Evolutionary conservation across 2,888 invertebrate genomes (phyloP).

Genomic region (Miltochrista miniata): DNA sequence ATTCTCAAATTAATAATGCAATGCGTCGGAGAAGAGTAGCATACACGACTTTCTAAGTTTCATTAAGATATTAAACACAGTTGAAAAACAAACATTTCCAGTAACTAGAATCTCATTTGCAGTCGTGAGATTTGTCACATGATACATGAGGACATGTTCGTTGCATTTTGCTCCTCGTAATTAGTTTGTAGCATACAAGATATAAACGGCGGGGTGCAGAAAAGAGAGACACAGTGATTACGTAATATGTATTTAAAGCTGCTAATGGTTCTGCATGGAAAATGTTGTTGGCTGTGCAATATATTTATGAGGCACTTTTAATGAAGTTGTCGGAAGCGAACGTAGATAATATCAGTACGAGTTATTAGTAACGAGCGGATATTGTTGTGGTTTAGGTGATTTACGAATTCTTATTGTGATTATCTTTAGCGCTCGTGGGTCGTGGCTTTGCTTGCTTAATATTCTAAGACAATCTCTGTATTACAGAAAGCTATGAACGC

Average conservation of each 20-base stretch:
- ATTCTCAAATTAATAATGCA: background rate
- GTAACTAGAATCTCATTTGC: constrained; percentile 5
- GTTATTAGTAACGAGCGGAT: constrained; percentile 13
- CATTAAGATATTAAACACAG: constrained; percentile 4
- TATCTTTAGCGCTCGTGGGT: too few relatives aligned
- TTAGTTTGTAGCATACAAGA: constrained; percentile 7
- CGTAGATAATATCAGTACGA: constrained; percentile 15
- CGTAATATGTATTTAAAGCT: constrained; percentile 24
- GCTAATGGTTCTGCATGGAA: constrained; percentile 20
- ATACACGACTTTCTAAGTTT: background rate
- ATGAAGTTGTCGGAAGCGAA: constrained; percentile 46
- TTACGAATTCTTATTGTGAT: too few relatives aligned
- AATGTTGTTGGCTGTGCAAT: constrained; percentile 24
- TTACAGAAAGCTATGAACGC: too few relatives aligned
- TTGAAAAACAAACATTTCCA: constrained; percentile 7
- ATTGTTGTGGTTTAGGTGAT: too few relatives aligned
- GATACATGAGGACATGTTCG: background rate
- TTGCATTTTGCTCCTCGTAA: constrained; percentile 8
- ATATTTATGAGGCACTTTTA: constrained; percentile 48
- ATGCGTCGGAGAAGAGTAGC: background rate
- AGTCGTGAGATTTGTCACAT: constrained; percentile 7
- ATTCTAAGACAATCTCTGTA: too few relatives aligned
- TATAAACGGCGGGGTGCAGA: background rate
- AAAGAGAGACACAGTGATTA: constrained; percentile 10
- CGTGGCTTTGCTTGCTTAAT: too few relatives aligned